These are phyloP conservation scores for Lonchura striata DNA, from an alignment of 2,113 vertebrate species.

Conservation along the genomic window DNA sequence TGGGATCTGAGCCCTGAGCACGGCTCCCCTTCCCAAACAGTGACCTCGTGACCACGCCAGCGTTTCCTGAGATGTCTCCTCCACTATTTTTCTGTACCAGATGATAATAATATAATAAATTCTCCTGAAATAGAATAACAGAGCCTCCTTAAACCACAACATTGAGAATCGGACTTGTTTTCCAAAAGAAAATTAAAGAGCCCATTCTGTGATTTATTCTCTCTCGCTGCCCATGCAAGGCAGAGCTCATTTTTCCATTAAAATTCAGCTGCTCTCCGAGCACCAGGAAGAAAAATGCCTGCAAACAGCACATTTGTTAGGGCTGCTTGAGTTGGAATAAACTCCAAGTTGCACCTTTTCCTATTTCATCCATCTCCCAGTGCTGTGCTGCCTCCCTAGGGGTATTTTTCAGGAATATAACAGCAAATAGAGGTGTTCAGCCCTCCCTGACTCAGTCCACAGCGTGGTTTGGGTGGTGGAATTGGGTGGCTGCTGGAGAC, in stretches of 20 bases:
- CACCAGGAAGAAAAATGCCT: not conserved
- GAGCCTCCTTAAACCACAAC: constrained; percentile 45
- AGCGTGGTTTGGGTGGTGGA: not conserved
- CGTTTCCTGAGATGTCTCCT: not conserved
- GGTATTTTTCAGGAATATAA: not conserved
- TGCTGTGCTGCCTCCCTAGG: not conserved
- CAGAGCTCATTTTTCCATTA: constrained; percentile 24
- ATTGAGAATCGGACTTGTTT: not conserved
- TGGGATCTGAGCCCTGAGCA: not conserved
- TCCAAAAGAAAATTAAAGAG: not conserved
- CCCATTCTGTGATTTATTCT: not conserved
- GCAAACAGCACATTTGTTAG: constrained; percentile 13
- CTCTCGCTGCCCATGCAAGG: not conserved
- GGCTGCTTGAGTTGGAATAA: not conserved
- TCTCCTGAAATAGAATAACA: constrained; percentile 5
- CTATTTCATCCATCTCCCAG: not conserved
- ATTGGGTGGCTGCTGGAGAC: not conserved
- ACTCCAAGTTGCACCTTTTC: not conserved
- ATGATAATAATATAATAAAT: not conserved
- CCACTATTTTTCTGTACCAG: not conserved
- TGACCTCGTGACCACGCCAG: not conserved
- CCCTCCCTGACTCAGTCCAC: not conserved
- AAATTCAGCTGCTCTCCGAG: not conserved
- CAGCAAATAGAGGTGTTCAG: constrained; percentile 19
- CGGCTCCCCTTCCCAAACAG: not conserved